These are phyloP conservation scores for Varanus komodoensis DNA, from an alignment of 2,113 vertebrate genomes.

Conservation along the genomic window DNA sequence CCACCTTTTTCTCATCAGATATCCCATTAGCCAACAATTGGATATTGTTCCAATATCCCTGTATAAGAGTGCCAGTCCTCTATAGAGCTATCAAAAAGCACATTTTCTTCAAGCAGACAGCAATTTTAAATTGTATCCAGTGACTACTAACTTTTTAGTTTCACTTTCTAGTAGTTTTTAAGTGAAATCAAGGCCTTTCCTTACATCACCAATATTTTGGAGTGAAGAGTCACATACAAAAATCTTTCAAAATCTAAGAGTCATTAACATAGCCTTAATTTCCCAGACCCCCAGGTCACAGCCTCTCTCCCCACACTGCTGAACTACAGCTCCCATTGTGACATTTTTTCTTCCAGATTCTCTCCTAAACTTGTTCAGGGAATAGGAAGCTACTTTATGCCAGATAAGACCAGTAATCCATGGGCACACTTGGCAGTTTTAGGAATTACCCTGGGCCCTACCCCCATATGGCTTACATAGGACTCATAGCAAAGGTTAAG, in stretches of 20 bases:
- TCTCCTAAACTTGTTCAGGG: background rate
- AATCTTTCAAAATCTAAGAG: background rate
- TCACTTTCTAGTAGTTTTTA: background rate
- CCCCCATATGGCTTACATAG: too few species aligned
- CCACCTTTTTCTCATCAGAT: background rate
- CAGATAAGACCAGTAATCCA: background rate
- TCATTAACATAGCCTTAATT: background rate
- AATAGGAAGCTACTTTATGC: background rate
- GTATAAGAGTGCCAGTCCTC: background rate
- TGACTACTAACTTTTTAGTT: background rate
- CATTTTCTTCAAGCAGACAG: background rate
- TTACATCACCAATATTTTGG: background rate
- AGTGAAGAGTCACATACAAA: background rate
- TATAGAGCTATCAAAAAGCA: background rate
- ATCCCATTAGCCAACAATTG: background rate
- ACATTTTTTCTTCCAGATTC: background rate
- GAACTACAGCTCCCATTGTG: background rate
- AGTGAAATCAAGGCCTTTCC: background rate
- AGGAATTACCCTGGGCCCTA: too few species aligned
- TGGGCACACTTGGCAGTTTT: background rate
- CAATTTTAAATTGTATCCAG: conserved; percentile 19
- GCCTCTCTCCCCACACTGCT: background rate
- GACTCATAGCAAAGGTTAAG: too few species aligned
- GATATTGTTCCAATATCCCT: conserved; percentile 8
- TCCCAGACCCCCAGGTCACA: background rate